phyloP scores from a whole-genome alignment of 2,888 invertebrate species.

The Hyppa rectilinea region DNA sequence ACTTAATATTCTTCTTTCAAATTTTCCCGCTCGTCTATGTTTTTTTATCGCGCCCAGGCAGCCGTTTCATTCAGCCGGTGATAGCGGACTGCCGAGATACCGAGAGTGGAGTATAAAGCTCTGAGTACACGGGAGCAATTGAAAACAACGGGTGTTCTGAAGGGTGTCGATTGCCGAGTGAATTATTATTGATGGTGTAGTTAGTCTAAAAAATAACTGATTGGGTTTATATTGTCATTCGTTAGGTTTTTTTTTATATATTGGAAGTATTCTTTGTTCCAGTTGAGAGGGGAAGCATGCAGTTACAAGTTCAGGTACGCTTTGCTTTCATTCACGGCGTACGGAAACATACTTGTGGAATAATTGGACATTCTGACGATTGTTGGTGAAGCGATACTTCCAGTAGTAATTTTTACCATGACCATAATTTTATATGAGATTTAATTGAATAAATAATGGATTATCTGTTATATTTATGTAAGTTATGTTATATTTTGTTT shows the following conservation, averaged over 20 bases:
- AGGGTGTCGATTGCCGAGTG: constrained; percentile 8
- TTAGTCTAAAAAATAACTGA: neutral
- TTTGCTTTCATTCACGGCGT: neutral
- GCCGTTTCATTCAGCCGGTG: constrained; percentile 49
- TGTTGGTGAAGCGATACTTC: neutral
- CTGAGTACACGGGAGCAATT: neutral
- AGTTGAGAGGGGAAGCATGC: neutral
- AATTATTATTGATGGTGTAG: constrained; percentile 10
- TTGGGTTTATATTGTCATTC: neutral
- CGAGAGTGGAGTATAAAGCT: constrained; percentile 30
- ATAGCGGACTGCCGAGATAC: constrained; percentile 54
- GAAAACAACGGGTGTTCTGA: constrained; percentile 4
- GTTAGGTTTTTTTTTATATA: no score
- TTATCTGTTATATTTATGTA: no score
- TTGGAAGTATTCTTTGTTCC: neutral
- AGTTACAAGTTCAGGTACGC: neutral
- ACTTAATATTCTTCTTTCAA: neutral
- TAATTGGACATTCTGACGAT: neutral
- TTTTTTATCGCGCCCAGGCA: constrained; percentile 30
- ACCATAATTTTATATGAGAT: neutral
- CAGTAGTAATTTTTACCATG: neutral
- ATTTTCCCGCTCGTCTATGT: constrained; percentile 39
- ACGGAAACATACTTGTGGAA: neutral
- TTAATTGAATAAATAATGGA: neutral
- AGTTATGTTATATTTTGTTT: neutral